phyloP scores from a whole-genome alignment of 2,888 invertebrate genomes.

The Agrotis clavis region DNA sequence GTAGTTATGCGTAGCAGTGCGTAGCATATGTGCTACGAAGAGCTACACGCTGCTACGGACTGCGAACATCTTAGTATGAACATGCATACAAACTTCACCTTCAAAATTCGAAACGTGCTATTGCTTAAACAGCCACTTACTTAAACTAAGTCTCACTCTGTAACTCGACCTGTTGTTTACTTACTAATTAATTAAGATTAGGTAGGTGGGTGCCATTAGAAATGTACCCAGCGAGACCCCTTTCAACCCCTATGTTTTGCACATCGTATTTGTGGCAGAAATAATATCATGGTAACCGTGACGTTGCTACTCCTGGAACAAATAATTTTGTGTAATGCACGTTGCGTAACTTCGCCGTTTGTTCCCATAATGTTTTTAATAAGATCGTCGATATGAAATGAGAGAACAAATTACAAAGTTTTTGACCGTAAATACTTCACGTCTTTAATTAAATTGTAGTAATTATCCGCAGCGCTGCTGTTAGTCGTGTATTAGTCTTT shows the following conservation, averaged over 20 bases:
- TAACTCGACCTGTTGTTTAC: slow-evolving; percentile 82
- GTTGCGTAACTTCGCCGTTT: slow-evolving; percentile 52
- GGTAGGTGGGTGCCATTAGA: slow-evolving; percentile 69
- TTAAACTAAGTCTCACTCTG: slow-evolving; percentile 78
- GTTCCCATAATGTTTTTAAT: slow-evolving; percentile 56
- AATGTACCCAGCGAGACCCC: slow-evolving; percentile 71
- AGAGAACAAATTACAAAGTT: slow-evolving; percentile 32
- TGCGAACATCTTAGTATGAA: slow-evolving; percentile 34
- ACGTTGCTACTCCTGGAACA: slow-evolving; percentile 63
- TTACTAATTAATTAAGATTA: slow-evolving; percentile 84
- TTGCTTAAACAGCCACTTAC: slow-evolving; percentile 86
- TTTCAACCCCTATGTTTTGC: slow-evolving; percentile 68
- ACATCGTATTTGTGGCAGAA: slow-evolving; percentile 67
- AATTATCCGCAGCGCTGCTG: slow-evolving; percentile 14
- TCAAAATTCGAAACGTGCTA: slow-evolving; percentile 87
- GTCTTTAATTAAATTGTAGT: slow-evolving; percentile 48
- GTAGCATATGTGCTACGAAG: slow-evolving; percentile 28
- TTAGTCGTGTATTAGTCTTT: slow-evolving; percentile 34
- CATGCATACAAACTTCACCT: slow-evolving; percentile 68
- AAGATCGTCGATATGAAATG: slow-evolving; percentile 50
- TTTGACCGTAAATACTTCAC: slow-evolving; percentile 47
- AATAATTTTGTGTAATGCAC: slow-evolving; percentile 70
- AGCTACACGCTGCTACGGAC: slow-evolving; percentile 29
- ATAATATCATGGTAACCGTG: slow-evolving; percentile 68
- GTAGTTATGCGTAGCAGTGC: slow-evolving; percentile 30